Evolutionary conservation across 2,888 invertebrate genomes (phyloP).

Genomic region (Silvanus unidentatus): DNA sequence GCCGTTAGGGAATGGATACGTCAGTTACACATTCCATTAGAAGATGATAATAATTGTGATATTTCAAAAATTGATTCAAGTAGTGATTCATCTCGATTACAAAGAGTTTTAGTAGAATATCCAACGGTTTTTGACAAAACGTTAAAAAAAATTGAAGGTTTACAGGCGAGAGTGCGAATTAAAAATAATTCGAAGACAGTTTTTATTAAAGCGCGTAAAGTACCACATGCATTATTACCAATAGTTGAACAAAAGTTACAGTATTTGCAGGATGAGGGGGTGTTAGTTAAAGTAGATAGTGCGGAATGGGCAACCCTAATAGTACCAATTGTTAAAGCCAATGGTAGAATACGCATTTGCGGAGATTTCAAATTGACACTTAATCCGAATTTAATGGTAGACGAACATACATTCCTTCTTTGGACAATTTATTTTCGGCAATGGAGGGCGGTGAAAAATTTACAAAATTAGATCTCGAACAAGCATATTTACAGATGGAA

Average conservation of each 20-base stretch:
- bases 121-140: conserved; percentile 3
- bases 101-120: conserved; percentile 5
- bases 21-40: no score
- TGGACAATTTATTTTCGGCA: no score
- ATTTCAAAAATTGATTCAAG: neutral
- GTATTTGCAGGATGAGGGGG: conserved; percentile 11
- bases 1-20: conserved; percentile 26
- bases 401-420: no score
- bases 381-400: no score
- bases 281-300: conserved; percentile 16
- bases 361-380: no score
- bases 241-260: conserved; percentile 13
- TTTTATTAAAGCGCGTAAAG: conserved; percentile 13
- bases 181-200: conserved; percentile 8
- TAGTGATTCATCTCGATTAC: neutral
- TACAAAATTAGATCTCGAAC: no score
- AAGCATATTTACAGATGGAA: conserved; percentile 38
- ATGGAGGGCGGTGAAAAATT: no score
- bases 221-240: conserved; percentile 9
- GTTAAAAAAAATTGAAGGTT: conserved; percentile 8
- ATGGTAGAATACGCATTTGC: no score
- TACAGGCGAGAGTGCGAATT: conserved; percentile 5
- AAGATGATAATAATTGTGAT: neutral
- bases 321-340: conserved; percentile 10
- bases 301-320: conserved; percentile 18